phyloP scores from a whole-genome alignment of 2,888 invertebrate species.

The Stenodema calcarata region DNA sequence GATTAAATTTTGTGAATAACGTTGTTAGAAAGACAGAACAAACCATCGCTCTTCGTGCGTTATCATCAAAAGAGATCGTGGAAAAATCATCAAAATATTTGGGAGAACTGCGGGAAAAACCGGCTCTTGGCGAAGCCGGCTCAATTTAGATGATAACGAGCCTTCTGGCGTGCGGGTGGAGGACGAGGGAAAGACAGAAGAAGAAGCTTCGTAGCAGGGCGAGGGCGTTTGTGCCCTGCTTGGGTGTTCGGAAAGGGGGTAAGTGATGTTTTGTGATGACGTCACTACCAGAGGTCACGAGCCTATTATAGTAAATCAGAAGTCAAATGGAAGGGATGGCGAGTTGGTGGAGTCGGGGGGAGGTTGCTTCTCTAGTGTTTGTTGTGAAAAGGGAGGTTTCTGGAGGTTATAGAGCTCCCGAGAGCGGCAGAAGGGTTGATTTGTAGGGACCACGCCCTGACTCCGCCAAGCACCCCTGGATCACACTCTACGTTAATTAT shows the following conservation, averaged over 20 bases:
- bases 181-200: background rate
- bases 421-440: conserved; percentile 11
- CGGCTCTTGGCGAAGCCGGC: background rate
- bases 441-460: conserved; percentile 41
- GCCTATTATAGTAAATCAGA: conserved; percentile 48
- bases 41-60: too few relatives aligned
- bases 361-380: background rate
- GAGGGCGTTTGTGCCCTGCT: background rate
- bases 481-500: conserved; percentile 36
- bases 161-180: background rate
- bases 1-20: too few relatives aligned
- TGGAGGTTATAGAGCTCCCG: conserved; percentile 5
- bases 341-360: too few relatives aligned
- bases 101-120: background rate
- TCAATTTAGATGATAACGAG: conserved; percentile 2
- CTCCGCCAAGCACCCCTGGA: conserved; percentile 5
- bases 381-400: conserved; percentile 33
- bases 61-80: too few relatives aligned
- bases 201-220: background rate
- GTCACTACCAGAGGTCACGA: conserved; percentile 49
- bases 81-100: too few relatives aligned
- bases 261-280: conserved; percentile 49
- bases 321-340: background rate
- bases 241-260: background rate
- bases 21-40: too few relatives aligned